Conservation (phyloP, 2,113 vertebrate genomes). For the Vulpes lagopus region DNA sequence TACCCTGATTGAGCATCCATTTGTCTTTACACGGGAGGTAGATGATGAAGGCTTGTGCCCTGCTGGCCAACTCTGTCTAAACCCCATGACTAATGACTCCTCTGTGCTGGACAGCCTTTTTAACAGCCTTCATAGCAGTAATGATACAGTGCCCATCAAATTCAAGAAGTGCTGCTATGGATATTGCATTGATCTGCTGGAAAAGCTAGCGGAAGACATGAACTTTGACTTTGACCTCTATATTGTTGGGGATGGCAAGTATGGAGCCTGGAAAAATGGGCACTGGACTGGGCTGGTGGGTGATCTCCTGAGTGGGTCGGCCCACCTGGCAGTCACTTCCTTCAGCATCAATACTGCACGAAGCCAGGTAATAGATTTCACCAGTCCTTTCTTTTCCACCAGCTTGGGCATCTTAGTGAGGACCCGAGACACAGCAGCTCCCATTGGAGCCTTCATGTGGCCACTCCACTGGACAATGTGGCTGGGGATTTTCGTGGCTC, state of each 20-base stretch:
- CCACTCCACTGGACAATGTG: constrained; percentile 94
- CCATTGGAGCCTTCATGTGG: constrained; percentile 94
- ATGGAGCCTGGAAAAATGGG: constrained; percentile 90
- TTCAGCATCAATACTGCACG: constrained; percentile 93
- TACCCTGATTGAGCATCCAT: constrained; percentile 96
- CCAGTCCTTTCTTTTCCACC: constrained; percentile 93
- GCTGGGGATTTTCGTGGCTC: constrained; percentile 92
- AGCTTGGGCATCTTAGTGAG: constrained; percentile 92
- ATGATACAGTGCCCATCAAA: constrained; percentile 88
- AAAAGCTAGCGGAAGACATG: constrained; percentile 92
- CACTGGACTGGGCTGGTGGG: constrained; percentile 93
- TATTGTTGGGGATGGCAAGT: constrained; percentile 93
- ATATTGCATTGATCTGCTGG: constrained; percentile 92
- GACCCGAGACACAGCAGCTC: constrained; percentile 91
- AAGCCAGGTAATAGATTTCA: constrained; percentile 93
- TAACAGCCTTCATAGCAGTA: constrained; percentile 92
- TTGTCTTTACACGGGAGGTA: constrained; percentile 95
- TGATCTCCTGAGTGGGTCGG: constrained; percentile 90
- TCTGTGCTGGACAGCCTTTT: constrained; percentile 92
- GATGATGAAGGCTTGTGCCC: constrained; percentile 96
- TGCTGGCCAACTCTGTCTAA: constrained; percentile 95
- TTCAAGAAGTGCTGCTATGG: constrained; percentile 93
- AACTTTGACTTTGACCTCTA: constrained; percentile 93
- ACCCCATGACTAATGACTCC: constrained; percentile 94
- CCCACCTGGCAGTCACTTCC: constrained; percentile 92